Evolutionary conservation across 2,113 vertebrate genomes (phyloP), one percentile per base, ranked within the genome.

Genomic region (Donacobius atricapilla): DNA sequence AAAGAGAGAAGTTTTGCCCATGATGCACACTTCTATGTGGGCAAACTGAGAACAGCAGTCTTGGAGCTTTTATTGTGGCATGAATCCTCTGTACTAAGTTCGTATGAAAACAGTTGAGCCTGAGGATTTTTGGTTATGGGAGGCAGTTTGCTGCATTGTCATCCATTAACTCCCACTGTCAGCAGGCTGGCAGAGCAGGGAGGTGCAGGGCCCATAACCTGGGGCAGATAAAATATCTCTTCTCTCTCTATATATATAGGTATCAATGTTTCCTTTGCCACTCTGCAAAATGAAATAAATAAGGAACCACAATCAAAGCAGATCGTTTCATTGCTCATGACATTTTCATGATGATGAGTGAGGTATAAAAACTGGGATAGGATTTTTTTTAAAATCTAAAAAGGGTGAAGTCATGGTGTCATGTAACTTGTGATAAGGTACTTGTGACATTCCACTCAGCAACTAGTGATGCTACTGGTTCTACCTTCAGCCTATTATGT

Each of bases 11-110:
- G 30, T 33, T 80, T 60, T 78, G n/a, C 33, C 56, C 31, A 2
- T 1, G 0, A 25, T 45, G 9, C 20, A 7, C 22, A 2, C n/a
- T 63, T 63, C 17, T 60, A 0, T 81, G 21, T 4, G 11, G 35
- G 25, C 37, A 71, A 79, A 68, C 51, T 3, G 7, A 53, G 63
- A 86, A 56, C 8, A 63, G 58, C 39, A 61, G 0, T 71, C 76
- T 81, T 35, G 18, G 58, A 76, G 47, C 37, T 92, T 87, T 93
- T 90, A 56, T 48, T 78, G 40, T 68, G 57, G 51, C 19, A 9
- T 39, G 60, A 30, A 69, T 90, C 31, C 40, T 42, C 80, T 63
- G 15, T 72, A 35, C 12, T 71, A 78, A 81, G 57, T 83, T 88
- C 1, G 2, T 64, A 37, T 20, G 30, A 60, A 92, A 94, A 56